These are phyloP conservation scores for Lipophrys pholis DNA, from an alignment of 2,113 vertebrate species.

Conservation along the genomic window DNA sequence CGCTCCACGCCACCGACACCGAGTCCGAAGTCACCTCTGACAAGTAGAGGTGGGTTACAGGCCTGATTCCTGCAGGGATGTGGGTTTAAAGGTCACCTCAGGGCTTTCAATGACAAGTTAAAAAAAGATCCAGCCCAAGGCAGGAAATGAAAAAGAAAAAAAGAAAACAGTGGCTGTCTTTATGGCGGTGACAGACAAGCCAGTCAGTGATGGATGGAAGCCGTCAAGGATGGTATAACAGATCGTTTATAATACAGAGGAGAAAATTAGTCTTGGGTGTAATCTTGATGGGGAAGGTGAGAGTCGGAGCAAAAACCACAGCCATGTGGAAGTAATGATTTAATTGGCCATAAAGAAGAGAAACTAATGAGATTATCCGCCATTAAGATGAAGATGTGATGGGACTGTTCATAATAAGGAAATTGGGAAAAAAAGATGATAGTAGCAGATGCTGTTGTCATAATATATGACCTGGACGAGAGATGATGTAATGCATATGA, in stretches of 20 bases:
- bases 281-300: conserved; percentile 52
- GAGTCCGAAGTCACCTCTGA: conserved; percentile 93
- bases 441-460: conserved; percentile 60
- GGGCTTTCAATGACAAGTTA: conserved; percentile 44
- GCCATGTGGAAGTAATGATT: conserved; percentile 58
- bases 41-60: conserved; percentile 94
- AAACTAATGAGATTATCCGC: conserved; percentile 54
- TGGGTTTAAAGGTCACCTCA: conserved; percentile 54
- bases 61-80: conserved; percentile 89
- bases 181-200: conserved; percentile 48
- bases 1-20: conserved; percentile 91
- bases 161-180: conserved; percentile 8
- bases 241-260: conserved; percentile 45
- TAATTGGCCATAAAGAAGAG: conserved; percentile 55
- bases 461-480: conserved; percentile 24
- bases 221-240: conserved; percentile 27
- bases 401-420: conserved; percentile 38
- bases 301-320: conserved; percentile 40
- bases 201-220: conserved; percentile 59
- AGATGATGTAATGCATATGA: conserved; percentile 55
- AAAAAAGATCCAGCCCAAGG: not conserved
- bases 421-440: conserved; percentile 45
- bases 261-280: conserved; percentile 55
- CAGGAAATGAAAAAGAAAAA: conserved; percentile 5
- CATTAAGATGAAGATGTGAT: conserved; percentile 57